Percentiles rank a stretch among this genome's conserved stretches.
phyloP scores from a whole-genome alignment of 1,140 invertebrate species.

The Bactericera cockerelli region DNA sequence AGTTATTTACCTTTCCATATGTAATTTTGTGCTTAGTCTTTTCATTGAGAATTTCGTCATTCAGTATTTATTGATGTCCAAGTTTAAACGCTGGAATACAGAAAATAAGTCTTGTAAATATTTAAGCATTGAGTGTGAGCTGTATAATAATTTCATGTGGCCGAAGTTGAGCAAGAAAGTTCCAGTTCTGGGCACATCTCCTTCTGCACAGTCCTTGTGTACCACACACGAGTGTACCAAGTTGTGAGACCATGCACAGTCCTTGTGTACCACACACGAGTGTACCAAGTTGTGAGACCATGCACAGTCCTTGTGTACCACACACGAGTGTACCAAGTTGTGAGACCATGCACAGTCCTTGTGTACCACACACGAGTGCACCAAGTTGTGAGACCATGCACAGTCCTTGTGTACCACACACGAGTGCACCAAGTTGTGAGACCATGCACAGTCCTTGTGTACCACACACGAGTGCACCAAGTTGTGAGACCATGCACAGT shows the following conservation, averaged over 20 bases:
- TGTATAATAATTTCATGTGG: background rate
- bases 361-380: too few relatives aligned
- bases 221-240: background rate
- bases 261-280: too few relatives aligned
- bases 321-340: too few relatives aligned
- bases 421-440: too few relatives aligned
- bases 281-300: too few relatives aligned
- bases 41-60: background rate
- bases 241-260: background rate
- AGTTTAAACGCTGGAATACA: background rate
- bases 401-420: too few relatives aligned
- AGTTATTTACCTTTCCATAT: conserved; percentile 39
- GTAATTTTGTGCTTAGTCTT: conserved; percentile 33
- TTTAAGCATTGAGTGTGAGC: background rate
- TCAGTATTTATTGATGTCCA: background rate
- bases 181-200: background rate
- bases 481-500: too few relatives aligned
- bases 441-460: too few relatives aligned
- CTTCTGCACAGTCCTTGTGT: background rate
- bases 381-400: too few relatives aligned
- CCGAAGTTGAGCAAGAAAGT: background rate
- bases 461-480: too few relatives aligned
- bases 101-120: background rate
- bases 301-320: too few relatives aligned
- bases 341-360: too few relatives aligned